Base-by-base conservation (phyloP, 2,113 vertebrate genomes). In the Tricholaema leucomelas region DNA sequence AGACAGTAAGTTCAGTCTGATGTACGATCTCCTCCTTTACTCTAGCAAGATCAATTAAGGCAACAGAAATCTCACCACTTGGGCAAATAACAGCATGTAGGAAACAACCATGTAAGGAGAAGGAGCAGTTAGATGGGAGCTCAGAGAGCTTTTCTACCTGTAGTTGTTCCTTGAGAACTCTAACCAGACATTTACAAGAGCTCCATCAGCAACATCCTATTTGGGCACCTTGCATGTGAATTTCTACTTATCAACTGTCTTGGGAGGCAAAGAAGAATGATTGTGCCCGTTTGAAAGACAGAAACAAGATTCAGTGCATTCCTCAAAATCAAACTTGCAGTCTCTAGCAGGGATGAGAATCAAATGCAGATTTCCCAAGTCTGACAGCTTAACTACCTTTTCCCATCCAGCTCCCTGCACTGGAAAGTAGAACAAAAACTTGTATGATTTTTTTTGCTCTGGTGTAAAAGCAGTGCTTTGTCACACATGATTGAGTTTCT, bases 381-480 rank as follows among this genome's bases (percentile, higher is more conserved):
- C 56, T 76, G 50, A 31, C 38, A 81, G 59, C 31, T 40, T 80
- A 75, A 9, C n/a, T 78, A 42, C 38, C 74, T 61, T 61, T 66
- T 33, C 58, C 31, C 58, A 81, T 28, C 11, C 8, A 59, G 21
- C 40, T 74, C 80, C 38, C 72, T 36, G 27, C 24, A 65, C 17
- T 44, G 6, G 28, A 64, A 87, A 72, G 17, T 5, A 78, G 12
- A 59, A 71, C 13, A 61, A 84, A 38, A 75, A 30, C 18, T 15
- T 61, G 42, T 44, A 40, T n/a, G n/a, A 10, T 0, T 3, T 0
- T 0, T 8, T 24, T 67, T 36, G 1, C 5, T 35, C 88, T 67
- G 46, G 69, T 54, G 55, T 65, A 42, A 70, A 74, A 60, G 52
- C 61, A 74, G 42, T 2, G 0, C 31, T 56, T 21, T 46, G 18